These are phyloP conservation scores for Calcarius ornatus DNA, from an alignment of 2,113 vertebrate genomes.

Conservation along the genomic window DNA sequence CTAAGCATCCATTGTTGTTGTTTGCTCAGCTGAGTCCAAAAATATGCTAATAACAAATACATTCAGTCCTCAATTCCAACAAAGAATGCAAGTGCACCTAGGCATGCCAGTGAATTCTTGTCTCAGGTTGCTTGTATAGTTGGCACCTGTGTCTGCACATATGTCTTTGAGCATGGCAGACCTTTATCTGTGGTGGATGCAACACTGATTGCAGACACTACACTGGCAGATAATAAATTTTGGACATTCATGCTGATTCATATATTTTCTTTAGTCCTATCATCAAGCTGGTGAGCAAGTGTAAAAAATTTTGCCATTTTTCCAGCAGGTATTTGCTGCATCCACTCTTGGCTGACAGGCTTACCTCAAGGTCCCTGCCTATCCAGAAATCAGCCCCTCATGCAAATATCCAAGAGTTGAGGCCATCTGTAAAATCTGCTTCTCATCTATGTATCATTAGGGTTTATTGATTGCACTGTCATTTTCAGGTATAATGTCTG, in stretches of 20 bases:
- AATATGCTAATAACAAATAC: neutral
- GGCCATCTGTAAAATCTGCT: slow-evolving; percentile 30
- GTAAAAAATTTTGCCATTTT: neutral
- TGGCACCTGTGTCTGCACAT: neutral
- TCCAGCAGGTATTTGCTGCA: neutral
- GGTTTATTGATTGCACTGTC: slow-evolving; percentile 45
- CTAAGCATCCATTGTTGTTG: neutral
- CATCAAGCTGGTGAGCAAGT: neutral
- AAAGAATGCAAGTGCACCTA: neutral
- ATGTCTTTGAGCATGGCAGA: neutral
- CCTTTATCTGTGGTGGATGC: neutral
- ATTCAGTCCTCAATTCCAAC: neutral
- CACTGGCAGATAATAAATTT: neutral
- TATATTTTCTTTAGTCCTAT: neutral
- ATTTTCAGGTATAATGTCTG: slow-evolving; percentile 31
- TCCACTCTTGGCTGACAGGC: neutral
- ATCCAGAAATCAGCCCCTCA: neutral
- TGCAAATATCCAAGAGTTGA: neutral
- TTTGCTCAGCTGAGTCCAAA: neutral
- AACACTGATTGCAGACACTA: neutral
- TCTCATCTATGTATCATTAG: slow-evolving; percentile 12
- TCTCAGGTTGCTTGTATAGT: neutral
- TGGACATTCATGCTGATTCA: neutral
- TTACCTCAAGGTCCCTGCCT: neutral
- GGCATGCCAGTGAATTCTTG: neutral